Percentiles rank a stretch among this genome's conserved stretches.
phyloP scores from a whole-genome alignment of 2,888 invertebrate genomes.

The Odontocolon sp. region DNA sequence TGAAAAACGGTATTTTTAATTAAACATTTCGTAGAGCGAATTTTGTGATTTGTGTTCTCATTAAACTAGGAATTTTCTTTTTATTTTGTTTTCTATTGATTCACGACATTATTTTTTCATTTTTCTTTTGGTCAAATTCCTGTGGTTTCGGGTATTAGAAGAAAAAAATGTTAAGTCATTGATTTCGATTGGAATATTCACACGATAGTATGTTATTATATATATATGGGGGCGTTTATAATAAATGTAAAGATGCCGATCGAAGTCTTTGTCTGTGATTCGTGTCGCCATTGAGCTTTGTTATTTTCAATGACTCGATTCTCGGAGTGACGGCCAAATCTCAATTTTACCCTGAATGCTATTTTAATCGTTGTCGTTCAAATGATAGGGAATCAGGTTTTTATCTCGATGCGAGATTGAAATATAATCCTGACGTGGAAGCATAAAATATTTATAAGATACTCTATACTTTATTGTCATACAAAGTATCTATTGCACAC shows the following conservation, averaged over 20 bases:
- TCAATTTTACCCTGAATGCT: conserved; percentile 61
- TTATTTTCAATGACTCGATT: conserved; percentile 70
- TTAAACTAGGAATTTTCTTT: too few relatives aligned
- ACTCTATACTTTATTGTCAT: conserved; percentile 8
- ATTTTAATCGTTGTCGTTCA: background rate
- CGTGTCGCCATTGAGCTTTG: conserved; percentile 64
- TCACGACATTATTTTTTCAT: background rate
- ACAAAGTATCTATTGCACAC: background rate
- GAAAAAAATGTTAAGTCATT: conserved; percentile 33
- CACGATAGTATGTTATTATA: background rate
- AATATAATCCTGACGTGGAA: conserved; percentile 22
- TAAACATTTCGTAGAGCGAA: too few relatives aligned
- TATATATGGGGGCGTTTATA: too few relatives aligned
- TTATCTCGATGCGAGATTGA: conserved; percentile 26
- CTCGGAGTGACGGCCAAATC: conserved; percentile 62
- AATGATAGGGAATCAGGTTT: conserved; percentile 13
- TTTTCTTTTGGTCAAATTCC: background rate
- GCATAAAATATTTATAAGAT: conserved; percentile 30
- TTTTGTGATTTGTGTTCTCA: too few relatives aligned
- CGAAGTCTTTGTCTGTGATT: conserved; percentile 13
- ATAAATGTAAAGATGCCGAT: conserved; percentile 12
- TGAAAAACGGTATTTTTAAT: too few relatives aligned
- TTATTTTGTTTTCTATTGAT: too few relatives aligned
- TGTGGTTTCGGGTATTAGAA: background rate
- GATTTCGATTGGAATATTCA: conserved; percentile 30